A percentile compares a stretch with the other conserved stretches of the same genome.
Evolutionary conservation across 1,140 invertebrate genomes (phyloP).

Genomic region (Kradibia gibbosae): DNA sequence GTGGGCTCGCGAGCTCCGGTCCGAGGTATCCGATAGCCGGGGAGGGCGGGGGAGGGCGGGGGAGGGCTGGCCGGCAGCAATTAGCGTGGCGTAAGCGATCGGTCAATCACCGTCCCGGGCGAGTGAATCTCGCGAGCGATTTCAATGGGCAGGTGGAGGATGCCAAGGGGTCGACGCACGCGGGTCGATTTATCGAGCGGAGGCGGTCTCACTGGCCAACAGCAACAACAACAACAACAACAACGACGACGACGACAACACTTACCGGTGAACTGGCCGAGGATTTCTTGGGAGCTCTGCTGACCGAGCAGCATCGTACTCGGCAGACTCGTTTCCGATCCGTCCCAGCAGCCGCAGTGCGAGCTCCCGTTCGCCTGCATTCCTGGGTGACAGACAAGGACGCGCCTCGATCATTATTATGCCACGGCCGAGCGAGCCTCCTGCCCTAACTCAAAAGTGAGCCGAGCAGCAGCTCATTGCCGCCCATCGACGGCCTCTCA

Average conservation of each 20-base stretch:
- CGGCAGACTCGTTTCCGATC: constrained; percentile 69
- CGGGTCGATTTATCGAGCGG: not conserved
- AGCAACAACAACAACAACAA: not conserved
- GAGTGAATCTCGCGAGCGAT: not conserved
- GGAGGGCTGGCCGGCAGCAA: not conserved
- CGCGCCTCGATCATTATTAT: not conserved
- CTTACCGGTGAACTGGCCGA: constrained; percentile 68
- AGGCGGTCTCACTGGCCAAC: not conserved
- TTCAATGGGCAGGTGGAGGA: not conserved
- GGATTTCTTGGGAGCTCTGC: constrained; percentile 70
- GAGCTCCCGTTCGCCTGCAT: constrained; percentile 73
- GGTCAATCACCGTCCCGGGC: too few relatives aligned
- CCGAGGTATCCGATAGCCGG: too few relatives aligned
- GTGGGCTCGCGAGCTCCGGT: too few relatives aligned
- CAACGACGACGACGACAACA: not conserved
- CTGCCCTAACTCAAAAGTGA: not conserved
- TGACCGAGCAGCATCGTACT: constrained; percentile 70
- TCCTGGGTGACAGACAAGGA: constrained; percentile 57
- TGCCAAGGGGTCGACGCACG: not conserved
- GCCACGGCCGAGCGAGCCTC: not conserved
- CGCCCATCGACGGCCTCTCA: too few relatives aligned
- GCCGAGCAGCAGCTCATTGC: too few relatives aligned
- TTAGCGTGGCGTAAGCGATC: not conserved
- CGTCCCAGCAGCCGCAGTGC: constrained; percentile 72
- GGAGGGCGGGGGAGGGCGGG: not conserved